Evolutionary conservation across 2,888 invertebrate species (phyloP).

Genomic region (Anoncus sp.): DNA sequence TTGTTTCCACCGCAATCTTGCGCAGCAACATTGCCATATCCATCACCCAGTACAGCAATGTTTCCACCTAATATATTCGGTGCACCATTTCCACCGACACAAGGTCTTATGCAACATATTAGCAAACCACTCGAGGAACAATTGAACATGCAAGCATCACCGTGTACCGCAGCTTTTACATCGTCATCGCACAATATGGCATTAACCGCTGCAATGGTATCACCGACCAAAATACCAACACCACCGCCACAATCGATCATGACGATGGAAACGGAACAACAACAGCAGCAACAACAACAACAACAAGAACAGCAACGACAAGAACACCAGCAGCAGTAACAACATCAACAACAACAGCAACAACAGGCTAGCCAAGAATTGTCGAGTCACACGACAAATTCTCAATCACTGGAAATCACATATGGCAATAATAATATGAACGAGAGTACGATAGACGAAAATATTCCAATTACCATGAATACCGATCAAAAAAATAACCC

Average conservation of each 20-base stretch:
- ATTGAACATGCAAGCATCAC: conserved; percentile 83
- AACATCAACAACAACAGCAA: conserved; percentile 79
- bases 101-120: conserved; percentile 84
- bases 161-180: conserved; percentile 91
- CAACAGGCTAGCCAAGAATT: conserved; percentile 24
- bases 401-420: conserved; percentile 29
- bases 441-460: conserved; percentile 39
- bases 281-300: neutral
- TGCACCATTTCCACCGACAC: conserved; percentile 85
- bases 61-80: conserved; percentile 86
- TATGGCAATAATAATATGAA: conserved; percentile 58
- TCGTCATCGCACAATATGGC: conserved; percentile 93
- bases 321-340: conserved; percentile 40
- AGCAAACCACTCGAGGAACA: conserved; percentile 85
- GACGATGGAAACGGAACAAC: conserved; percentile 43
- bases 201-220: conserved; percentile 92
- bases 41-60: conserved; percentile 87
- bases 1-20: conserved; percentile 85
- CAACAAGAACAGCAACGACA: conserved; percentile 16
- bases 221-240: conserved; percentile 84
- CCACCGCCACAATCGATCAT: conserved; percentile 81
- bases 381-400: conserved; percentile 23
- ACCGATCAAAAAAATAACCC: conserved; percentile 4
- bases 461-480: conserved; percentile 17
- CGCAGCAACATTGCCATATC: conserved; percentile 86